These are phyloP conservation scores for Polydrusus tereticollis DNA, from an alignment of 2,888 invertebrate genomes.

Conservation along the genomic window DNA sequence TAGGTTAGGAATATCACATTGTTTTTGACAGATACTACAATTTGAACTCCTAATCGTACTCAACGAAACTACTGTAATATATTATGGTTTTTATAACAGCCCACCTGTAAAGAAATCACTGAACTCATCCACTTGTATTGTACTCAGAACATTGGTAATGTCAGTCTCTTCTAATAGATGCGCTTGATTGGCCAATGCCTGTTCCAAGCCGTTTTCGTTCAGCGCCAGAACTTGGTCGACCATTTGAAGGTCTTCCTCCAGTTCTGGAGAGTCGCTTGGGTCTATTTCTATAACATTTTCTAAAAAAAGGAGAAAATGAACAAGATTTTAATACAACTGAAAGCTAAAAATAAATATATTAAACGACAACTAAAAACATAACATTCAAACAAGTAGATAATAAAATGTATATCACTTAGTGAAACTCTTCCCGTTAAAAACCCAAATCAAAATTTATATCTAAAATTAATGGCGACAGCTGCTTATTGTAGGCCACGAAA, in stretches of 20 bases:
- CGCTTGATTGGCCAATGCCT: constrained; percentile 76
- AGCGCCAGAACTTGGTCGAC: constrained; percentile 72
- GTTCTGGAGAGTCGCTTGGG: constrained; percentile 51
- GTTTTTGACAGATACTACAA: too few species aligned
- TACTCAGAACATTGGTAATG: constrained; percentile 82
- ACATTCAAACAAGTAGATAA: too few species aligned
- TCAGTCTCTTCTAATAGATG: constrained; percentile 77
- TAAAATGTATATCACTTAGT: too few species aligned
- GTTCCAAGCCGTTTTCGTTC: constrained; percentile 72
- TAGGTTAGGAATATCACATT: too few species aligned
- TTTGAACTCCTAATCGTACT: too few species aligned
- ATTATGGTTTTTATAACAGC: neutral
- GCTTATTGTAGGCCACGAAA: too few species aligned
- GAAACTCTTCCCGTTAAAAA: too few species aligned
- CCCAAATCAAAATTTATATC: too few species aligned
- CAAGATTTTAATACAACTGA: neutral
- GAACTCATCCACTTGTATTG: constrained; percentile 85
- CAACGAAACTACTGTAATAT: too few species aligned
- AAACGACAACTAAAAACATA: too few species aligned
- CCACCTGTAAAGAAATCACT: constrained; percentile 83
- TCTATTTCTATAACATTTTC: constrained; percentile 23
- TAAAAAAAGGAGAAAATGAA: neutral
- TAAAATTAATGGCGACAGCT: too few species aligned
- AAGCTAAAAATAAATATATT: too few species aligned
- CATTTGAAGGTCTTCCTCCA: constrained; percentile 68